Conservation (phyloP, 2,888 invertebrate genomes). For the Hypsopygia costalis region DNA sequence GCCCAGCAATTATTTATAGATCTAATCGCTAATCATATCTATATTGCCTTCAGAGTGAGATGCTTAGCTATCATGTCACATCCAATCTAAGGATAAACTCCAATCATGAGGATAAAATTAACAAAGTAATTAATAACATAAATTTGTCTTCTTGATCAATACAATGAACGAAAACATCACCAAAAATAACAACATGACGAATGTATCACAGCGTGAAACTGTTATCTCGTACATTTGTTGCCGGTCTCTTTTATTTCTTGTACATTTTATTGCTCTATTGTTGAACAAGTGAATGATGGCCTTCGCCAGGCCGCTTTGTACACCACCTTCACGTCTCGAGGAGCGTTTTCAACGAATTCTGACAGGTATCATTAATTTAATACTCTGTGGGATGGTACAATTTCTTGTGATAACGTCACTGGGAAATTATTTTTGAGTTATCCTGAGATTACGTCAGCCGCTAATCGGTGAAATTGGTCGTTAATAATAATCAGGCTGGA, state of each 20-base stretch:
- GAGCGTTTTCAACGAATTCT: slow-evolving; percentile 43
- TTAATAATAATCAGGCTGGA: not conserved
- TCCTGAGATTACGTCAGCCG: not conserved
- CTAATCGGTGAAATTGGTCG: not conserved
- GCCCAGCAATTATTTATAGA: too few relatives aligned
- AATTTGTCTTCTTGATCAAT: not conserved
- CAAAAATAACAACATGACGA: slow-evolving; percentile 27
- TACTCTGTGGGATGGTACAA: slow-evolving; percentile 36
- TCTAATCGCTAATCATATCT: too few relatives aligned
- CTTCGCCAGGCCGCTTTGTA: slow-evolving; percentile 29
- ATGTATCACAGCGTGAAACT: slow-evolving; percentile 22
- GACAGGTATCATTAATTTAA: slow-evolving; percentile 61
- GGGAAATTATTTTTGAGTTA: slow-evolving; percentile 13
- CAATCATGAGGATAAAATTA: too few relatives aligned
- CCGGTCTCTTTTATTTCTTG: slow-evolving; percentile 30
- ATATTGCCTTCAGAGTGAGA: too few relatives aligned
- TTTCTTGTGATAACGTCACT: slow-evolving; percentile 31
- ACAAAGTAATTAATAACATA: not conserved
- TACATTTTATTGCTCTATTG: slow-evolving; percentile 62
- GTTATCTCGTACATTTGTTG: slow-evolving; percentile 20
- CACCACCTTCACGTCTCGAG: slow-evolving; percentile 31
- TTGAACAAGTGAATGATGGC: slow-evolving; percentile 52
- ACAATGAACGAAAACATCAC: slow-evolving; percentile 2
- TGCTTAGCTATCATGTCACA: too few relatives aligned
- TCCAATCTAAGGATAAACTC: too few relatives aligned